Evolutionary conservation across 2,113 vertebrate genomes (phyloP), one percentile per base, ranked within the genome.

Genomic region (Antechinus flavipes): DNA sequence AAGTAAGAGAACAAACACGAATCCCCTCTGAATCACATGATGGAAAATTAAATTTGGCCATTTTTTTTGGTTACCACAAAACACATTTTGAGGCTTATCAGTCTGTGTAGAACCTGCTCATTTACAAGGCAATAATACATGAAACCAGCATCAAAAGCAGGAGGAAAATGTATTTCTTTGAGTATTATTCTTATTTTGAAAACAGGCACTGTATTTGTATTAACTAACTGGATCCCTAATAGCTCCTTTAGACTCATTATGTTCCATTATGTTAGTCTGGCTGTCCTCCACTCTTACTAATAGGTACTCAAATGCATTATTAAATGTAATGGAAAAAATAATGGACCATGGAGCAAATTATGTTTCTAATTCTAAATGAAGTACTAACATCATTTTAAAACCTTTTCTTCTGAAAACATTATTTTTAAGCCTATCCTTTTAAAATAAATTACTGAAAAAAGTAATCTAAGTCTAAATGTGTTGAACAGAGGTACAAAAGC

Each of bases 311-410:
- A 84, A 94, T 54, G 68, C 8, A 27, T 76, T n/a, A 93, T 49
- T 91, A 89, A 54, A 93, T 89, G 52, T 54, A 61, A 92, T 52
- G 68, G 24, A 35, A n/a, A 54, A 35, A 91, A 92, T 90, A 30
- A 90, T 50, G 92, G 89, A 91, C n/a, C 93, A 94, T 76, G 54
- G n/a, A 56, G 90, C 56, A 90, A 90, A 90, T 95, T 54, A 3
- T 30, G 76, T 90, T 94, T 92, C 91, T 6, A 90, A 95, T 90
- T 92, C 90, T 90, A 93, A 94, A 90, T 50, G 19, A 14, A 90
- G 95, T 9, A n/a, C 49, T 93, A 30, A 42, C 5, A 6, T 95
- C 92, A 68, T 58, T 24, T 91, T 47, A 3, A 68, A 49, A 91
- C 58, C 89, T 91, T 91, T 76, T 93, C 55, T 55, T 58, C 52